Evolutionary conservation across 2,113 vertebrate genomes (phyloP).

Genomic region (Amblyopsis rosae): DNA sequence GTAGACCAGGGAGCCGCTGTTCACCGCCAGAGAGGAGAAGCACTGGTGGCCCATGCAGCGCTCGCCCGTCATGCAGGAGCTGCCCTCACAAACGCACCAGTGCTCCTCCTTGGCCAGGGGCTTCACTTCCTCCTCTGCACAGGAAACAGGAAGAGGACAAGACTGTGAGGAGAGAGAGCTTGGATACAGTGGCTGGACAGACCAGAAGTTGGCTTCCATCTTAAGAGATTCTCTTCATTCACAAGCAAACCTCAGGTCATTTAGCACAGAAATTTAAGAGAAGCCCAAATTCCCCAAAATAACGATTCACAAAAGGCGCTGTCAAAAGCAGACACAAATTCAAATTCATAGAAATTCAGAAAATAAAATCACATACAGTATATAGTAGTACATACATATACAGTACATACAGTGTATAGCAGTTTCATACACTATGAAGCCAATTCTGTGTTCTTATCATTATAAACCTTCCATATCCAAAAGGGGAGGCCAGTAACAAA

Average conservation of each 20-base stretch:
- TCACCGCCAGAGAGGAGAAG: slow-evolving; percentile 90
- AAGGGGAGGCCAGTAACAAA: not conserved
- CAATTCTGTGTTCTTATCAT: not conserved
- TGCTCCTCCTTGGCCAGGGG: slow-evolving; percentile 79
- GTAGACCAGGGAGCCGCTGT: slow-evolving; percentile 81
- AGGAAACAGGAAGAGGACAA: slow-evolving; percentile 16
- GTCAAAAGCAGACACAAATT: too few species aligned
- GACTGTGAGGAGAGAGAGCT: not conserved
- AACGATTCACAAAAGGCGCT: too few species aligned
- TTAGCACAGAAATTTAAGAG: too few species aligned
- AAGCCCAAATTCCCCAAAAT: too few species aligned
- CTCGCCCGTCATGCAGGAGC: slow-evolving; percentile 84
- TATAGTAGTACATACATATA: too few species aligned
- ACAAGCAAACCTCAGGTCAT: too few species aligned
- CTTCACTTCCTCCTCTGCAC: slow-evolving; percentile 81
- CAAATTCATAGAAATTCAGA: too few species aligned
- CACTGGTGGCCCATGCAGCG: slow-evolving; percentile 93
- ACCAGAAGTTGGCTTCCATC: too few species aligned
- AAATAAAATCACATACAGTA: too few species aligned
- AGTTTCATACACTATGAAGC: not conserved
- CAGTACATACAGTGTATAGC: too few species aligned
- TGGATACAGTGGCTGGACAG: not conserved
- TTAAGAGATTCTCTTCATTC: too few species aligned
- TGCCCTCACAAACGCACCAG: slow-evolving; percentile 93
- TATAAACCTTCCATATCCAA: not conserved